Conservation (phyloP, 2,888 invertebrate genomes). For the Candidula unifasciata region DNA sequence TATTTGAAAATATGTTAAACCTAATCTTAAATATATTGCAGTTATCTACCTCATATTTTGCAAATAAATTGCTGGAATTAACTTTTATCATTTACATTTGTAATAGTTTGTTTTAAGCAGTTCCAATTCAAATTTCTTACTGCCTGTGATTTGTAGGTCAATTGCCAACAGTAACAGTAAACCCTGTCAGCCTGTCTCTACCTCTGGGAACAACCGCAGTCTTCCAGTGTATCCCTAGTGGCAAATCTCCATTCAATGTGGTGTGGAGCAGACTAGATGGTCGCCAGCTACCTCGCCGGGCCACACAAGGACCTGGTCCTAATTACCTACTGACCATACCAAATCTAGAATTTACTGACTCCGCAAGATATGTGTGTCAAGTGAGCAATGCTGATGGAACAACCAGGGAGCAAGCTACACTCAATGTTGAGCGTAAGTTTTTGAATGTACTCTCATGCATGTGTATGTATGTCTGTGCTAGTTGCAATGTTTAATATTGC, state of each 20-base stretch:
- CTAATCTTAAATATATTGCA: too few relatives aligned
- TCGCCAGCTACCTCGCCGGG: conserved; percentile 81
- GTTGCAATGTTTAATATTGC: background rate
- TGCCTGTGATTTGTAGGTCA: background rate
- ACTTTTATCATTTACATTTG: too few relatives aligned
- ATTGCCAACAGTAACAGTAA: conserved; percentile 62
- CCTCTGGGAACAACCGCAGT: conserved; percentile 63
- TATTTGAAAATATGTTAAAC: too few relatives aligned
- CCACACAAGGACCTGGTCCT: conserved; percentile 58
- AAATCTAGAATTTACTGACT: conserved; percentile 65
- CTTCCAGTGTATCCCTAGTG: conserved; percentile 69
- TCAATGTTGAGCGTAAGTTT: conserved; percentile 68
- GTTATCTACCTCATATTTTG: too few relatives aligned
- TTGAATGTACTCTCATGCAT: background rate
- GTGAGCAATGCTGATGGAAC: conserved; percentile 71
- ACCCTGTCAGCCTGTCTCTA: conserved; percentile 63
- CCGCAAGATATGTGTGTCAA: conserved; percentile 73
- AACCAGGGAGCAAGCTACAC: conserved; percentile 63
- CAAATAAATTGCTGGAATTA: too few relatives aligned
- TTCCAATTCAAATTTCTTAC: too few relatives aligned
- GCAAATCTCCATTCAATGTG: conserved; percentile 75
- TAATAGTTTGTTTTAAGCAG: too few relatives aligned
- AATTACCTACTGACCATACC: conserved; percentile 69
- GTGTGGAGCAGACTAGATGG: conserved; percentile 87
- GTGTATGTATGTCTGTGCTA: background rate